phyloP scores from a whole-genome alignment of 2,113 vertebrate species.

The Nesogale talazaci region DNA sequence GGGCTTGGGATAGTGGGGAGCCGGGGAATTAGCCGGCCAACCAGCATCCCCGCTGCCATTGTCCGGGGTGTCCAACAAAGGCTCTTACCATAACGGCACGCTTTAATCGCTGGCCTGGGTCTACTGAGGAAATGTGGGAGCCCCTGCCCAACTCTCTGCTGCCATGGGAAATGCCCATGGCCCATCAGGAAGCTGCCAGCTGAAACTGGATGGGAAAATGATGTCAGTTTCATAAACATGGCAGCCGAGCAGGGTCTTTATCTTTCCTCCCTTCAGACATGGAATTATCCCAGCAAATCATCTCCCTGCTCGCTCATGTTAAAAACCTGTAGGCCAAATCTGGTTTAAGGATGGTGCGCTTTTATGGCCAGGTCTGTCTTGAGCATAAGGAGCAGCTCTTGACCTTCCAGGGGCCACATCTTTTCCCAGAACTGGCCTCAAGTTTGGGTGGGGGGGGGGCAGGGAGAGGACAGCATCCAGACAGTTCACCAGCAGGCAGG shows the following conservation, averaged over 20 bases:
- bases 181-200: not conserved
- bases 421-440: not conserved
- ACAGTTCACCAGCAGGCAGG: accelerated
- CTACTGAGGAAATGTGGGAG: not conserved
- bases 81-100: accelerated
- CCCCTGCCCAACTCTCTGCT: not conserved
- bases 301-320: constrained; percentile 37
- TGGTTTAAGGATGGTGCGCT: constrained; percentile 61
- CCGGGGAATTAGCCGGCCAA: too few species aligned
- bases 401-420: too few species aligned
- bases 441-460: too few species aligned
- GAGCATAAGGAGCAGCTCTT: too few species aligned
- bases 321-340: not conserved
- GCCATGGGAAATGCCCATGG: constrained; percentile 51
- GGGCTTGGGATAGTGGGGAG: not conserved
- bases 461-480: too few species aligned
- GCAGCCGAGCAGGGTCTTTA: not conserved
- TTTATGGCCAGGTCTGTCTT: not conserved
- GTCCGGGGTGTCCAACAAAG: not conserved
- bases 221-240: constrained; percentile 36
- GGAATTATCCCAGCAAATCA: not conserved
- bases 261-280: not conserved
- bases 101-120: constrained; percentile 52
- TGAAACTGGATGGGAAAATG: not conserved
- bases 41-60: not conserved